These are phyloP conservation scores for Tonatia bakeri DNA, from an alignment of 2,113 vertebrate genomes.

Conservation along the genomic window DNA sequence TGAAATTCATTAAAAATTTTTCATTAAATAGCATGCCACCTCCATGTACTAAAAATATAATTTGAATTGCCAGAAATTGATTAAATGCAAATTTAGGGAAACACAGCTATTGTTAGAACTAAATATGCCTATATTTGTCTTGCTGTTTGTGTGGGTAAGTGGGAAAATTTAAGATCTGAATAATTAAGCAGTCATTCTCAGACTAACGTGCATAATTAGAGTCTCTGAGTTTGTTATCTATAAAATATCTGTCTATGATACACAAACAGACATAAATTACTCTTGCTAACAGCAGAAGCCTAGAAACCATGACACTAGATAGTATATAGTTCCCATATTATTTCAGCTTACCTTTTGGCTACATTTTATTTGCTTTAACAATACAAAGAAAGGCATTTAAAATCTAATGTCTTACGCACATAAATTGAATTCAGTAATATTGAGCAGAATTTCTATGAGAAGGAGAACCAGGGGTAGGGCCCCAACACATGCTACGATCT, in stretches of 20 bases:
- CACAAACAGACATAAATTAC: slow-evolving; percentile 3
- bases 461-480: neutral
- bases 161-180: slow-evolving; percentile 35
- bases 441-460: slow-evolving; percentile 15
- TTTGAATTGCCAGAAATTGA: slow-evolving; percentile 23
- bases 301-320: neutral
- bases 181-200: slow-evolving; percentile 15
- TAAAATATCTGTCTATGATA: neutral
- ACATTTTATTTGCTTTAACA: slow-evolving; percentile 20
- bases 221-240: neutral
- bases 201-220: slow-evolving; percentile 29
- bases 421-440: neutral
- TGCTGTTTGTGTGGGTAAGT: neutral
- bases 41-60: slow-evolving; percentile 39
- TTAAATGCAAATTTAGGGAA: slow-evolving; percentile 43
- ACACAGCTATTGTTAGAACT: neutral
- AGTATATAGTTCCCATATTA: neutral
- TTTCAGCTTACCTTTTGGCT: neutral
- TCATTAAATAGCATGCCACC: slow-evolving; percentile 21
- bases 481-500: neutral
- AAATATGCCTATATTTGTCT: slow-evolving; percentile 9
- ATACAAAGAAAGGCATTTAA: neutral
- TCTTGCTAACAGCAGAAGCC: neutral
- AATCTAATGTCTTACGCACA: neutral
- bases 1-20: slow-evolving; percentile 33